A percentile compares a stretch with the other conserved stretches of the same genome.
Conservation (phyloP, 1,140 invertebrate species). For the Drosophila malerkotliana region DNA sequence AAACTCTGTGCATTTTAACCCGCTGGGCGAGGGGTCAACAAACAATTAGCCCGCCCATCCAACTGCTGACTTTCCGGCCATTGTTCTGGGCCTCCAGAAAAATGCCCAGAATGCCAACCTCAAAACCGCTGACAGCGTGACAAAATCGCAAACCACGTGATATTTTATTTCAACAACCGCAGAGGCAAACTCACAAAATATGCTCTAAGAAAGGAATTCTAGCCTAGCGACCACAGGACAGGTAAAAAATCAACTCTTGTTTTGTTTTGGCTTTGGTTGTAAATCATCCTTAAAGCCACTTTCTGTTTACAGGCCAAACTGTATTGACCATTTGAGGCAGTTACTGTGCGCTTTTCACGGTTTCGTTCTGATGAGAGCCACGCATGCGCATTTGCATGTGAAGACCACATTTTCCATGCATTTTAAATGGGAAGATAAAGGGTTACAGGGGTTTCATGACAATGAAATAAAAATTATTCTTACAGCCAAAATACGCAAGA, state of each 20-base stretch:
- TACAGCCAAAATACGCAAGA: no score
- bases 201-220: constrained; percentile 21
- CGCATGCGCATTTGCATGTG: constrained; percentile 74
- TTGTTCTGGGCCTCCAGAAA: constrained; percentile 26
- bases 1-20: constrained; percentile 63
- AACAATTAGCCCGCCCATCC: constrained; percentile 66
- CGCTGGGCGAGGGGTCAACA: constrained; percentile 38
- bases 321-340: constrained; percentile 21
- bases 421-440: not conserved
- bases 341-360: constrained; percentile 17
- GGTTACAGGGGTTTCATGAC: not conserved
- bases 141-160: constrained; percentile 83
- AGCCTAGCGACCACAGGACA: constrained; percentile 48
- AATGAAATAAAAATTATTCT: no score
- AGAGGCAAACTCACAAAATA: constrained; percentile 22
- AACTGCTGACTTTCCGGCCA: constrained; percentile 21
- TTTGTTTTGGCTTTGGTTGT: constrained; percentile 24
- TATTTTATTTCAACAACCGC: constrained; percentile 83
- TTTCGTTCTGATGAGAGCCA: constrained; percentile 35
- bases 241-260: constrained; percentile 38
- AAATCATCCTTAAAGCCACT: constrained; percentile 40
- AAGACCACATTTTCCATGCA: constrained; percentile 49
- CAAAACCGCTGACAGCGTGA: constrained; percentile 83
- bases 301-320: constrained; percentile 1
- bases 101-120: constrained; percentile 51